Evolutionary conservation across 2,797 vertebrate genomes (phyloP), one percentile per base, ranked within the genome.

Genomic region (Botia kubotai): DNA sequence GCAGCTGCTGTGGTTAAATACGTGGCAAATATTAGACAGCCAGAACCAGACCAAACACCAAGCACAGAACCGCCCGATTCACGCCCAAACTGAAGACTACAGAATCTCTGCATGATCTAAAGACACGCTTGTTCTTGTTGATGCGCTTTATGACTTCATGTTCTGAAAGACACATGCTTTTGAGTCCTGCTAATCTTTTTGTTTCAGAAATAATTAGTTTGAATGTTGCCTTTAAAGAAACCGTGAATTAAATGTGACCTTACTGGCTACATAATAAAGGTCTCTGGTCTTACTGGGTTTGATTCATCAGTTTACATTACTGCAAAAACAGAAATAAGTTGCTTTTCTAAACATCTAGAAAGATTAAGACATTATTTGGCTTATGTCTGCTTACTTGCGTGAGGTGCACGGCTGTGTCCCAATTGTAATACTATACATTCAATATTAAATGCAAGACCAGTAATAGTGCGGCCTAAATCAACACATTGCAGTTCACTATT

Each of bases 1-100:
- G 65, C 80, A 84, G 85, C 82, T 82, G 82, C 70, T 69, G 67
- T 58, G 62, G 63, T 55, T 69, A 68, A 14, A 83, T 74, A 26
- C n/a, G 55, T 75, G 63, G 67, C 68, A 62, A 72, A 79, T 62
- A 36, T 52, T 5, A 5, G 26, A 50, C n/a, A 50, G 43, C 1
- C 68, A 82, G 57, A 72, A 66, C 29, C 65, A 69, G 12, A n/a
- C 55, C 10, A 1, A 75, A 70, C 65, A 39, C 19, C 14, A 6
- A 63, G 46, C 48, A 46, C 26, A 6, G 21, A 16, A 39, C 36
- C 62, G 29, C 2, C 29, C 29, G 33, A 76, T 39, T 39, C 48
- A 53, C 53, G 23, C 13, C 52, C 12, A 55, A 39, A 53, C 17
- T 36, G 17, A 6, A n/a, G 21, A 72, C 52, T 43, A 14, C 1